Evolutionary conservation across 2,113 vertebrate genomes (phyloP).

Genomic region (Phalacrocorax aristotelis): DNA sequence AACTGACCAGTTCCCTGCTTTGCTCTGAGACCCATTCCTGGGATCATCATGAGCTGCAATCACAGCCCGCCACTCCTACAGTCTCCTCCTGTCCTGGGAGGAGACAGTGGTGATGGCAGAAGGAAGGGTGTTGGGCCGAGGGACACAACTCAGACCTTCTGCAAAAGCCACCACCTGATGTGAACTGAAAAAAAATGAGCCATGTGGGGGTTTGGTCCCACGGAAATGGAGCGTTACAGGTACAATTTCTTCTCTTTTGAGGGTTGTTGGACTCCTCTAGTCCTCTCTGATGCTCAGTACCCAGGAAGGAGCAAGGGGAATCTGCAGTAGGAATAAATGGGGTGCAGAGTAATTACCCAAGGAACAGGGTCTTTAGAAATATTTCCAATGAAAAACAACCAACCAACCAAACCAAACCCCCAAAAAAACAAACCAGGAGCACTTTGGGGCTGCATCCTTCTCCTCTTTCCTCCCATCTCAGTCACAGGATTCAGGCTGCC

Average conservation of each 20-base stretch:
- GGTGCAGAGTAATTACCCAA: neutral
- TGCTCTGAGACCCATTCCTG: neutral
- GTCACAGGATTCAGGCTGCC: neutral
- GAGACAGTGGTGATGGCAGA: neutral
- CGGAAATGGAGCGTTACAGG: neutral
- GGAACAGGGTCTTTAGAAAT: neutral
- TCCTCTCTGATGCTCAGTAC: neutral
- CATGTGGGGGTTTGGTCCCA: neutral
- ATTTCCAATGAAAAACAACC: neutral
- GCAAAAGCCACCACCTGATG: neutral
- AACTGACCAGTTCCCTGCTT: neutral
- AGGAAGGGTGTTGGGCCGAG: accelerated
- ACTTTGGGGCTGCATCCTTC: neutral
- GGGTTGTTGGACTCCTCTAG: neutral
- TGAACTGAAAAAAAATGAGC: neutral
- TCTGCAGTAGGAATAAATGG: neutral
- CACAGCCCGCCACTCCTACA: neutral
- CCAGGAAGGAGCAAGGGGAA: neutral
- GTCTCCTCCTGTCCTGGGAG: accelerated
- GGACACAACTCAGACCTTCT: neutral
- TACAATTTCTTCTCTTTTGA: neutral
- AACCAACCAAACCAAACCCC: neutral
- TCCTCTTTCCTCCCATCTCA: neutral
- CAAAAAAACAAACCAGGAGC: neutral
- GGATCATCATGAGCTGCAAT: neutral